Base-by-base conservation (phyloP, 2,888 invertebrate species). In the Volucella bombylans region DNA sequence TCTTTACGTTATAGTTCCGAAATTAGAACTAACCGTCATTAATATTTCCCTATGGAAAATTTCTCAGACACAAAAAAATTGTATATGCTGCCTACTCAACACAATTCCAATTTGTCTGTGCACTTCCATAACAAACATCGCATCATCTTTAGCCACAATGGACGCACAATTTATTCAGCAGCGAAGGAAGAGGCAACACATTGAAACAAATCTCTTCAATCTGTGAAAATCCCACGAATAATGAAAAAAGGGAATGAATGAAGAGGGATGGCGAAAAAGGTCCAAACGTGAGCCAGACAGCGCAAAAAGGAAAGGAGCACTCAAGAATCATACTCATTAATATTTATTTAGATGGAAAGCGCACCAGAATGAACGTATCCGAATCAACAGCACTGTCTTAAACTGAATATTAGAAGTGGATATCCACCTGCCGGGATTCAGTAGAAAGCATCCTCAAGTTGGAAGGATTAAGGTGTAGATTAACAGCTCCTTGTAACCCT, bases 201-300 rank as follows among this genome's bases (percentile, higher is more conserved):
- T 69, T 77, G 69, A 77, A 77, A 77, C 49, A 77, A 77, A 69
- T 77, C 69, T 62, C 77, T 77, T 62, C 23, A 77, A 64, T 77
- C 62, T 62, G 62, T 14, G 45, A 68, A 68, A 61, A 74, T 65
- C 65, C 57, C 31, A 54, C 62, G 45, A 61, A 54, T 61, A 76
- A 76, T 54, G 45, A 54, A 68, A 54, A 43, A 65, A 57, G 47
- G 57, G 23, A 59, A n/a, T 10, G 4, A n/a, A 49, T 47, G 52
- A 52, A n/a, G 23, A 31, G 14, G 23, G 3, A 15, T 18, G 15
- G 9, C 14, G 0, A 23, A 23, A 11, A 8, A 23, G 41, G 14
- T 15, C 12, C 4, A 52, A 11, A 18, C 50, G 18, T 8, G 6
- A 23, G 11, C 23, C 18, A 31, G 31, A 6, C 39, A 11, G 10